Evolutionary conservation across 2,888 invertebrate genomes (phyloP).

Genomic region (Amphipyra tragopoginis): DNA sequence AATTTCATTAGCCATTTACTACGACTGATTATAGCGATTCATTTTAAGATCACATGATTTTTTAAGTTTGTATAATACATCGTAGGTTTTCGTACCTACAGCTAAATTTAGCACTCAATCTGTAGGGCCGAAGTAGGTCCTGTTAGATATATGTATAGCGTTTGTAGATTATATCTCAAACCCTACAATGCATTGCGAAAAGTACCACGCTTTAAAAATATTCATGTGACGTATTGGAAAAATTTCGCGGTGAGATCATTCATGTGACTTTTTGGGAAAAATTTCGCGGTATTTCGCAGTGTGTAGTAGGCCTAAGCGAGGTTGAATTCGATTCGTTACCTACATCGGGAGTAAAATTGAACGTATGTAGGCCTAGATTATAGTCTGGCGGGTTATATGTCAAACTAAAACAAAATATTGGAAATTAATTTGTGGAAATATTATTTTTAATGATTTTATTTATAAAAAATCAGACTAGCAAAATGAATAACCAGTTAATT

Average conservation of each 20-base stretch:
- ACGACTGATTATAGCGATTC: slow-evolving; percentile 53
- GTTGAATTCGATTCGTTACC: background rate
- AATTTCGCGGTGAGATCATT: too few species aligned
- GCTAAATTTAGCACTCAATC: slow-evolving; percentile 14
- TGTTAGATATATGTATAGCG: too few species aligned
- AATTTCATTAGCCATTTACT: slow-evolving; percentile 49
- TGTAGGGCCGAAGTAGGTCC: background rate
- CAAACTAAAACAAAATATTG: slow-evolving; percentile 7
- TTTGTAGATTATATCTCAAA: background rate
- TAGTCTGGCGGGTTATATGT: slow-evolving; percentile 39
- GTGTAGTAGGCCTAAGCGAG: background rate
- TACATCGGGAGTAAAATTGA: slow-evolving; percentile 13
- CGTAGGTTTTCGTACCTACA: slow-evolving; percentile 17
- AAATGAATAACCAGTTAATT: too few species aligned
- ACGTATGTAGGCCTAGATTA: slow-evolving; percentile 27
- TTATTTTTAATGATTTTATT: background rate
- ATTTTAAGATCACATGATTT: slow-evolving; percentile 39
- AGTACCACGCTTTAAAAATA: too few species aligned
- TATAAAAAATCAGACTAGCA: too few species aligned
- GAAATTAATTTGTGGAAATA: background rate
- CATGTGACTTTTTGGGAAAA: too few species aligned
- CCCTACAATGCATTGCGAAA: too few species aligned
- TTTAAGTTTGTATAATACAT: slow-evolving; percentile 49
- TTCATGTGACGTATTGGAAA: too few species aligned
- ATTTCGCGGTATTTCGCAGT: background rate